Conservation (phyloP, 2,797 vertebrate species). For the Hypotaenidia okinawae region DNA sequence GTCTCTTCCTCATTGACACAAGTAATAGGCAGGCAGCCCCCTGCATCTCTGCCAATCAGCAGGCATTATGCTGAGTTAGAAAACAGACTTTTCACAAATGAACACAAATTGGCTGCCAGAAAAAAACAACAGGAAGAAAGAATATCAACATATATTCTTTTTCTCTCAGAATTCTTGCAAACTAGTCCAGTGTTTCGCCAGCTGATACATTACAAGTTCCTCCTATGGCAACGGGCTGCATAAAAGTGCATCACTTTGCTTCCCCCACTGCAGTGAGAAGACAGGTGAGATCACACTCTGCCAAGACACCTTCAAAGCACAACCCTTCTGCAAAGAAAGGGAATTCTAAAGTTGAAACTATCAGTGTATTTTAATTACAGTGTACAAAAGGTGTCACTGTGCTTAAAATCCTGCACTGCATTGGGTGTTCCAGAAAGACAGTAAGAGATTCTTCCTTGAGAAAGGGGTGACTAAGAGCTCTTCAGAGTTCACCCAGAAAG, state of each 20-base stretch:
- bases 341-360: not conserved
- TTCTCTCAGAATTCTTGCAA: not conserved
- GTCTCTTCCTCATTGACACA: not conserved
- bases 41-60: not conserved
- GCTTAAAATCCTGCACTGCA: not conserved
- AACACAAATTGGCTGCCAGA: not conserved
- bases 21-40: not conserved
- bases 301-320: not conserved
- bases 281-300: not conserved
- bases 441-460: not conserved
- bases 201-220: not conserved
- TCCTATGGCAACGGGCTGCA: not conserved
- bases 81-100: not conserved
- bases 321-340: not conserved
- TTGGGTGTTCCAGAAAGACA: not conserved
- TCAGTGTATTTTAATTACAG: not conserved
- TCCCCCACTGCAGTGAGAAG: not conserved
- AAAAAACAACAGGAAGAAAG: not conserved
- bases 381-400: not conserved
- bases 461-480: not conserved
- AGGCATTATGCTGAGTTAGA: not conserved
- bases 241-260: not conserved
- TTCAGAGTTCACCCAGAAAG: not conserved
- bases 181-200: not conserved
- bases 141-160: not conserved